A percentile compares a stretch with the other conserved stretches of the same genome.
These are phyloP conservation scores for Rotaria macrura DNA, from an alignment of 2,888 invertebrate species.

Conservation along the genomic window DNA sequence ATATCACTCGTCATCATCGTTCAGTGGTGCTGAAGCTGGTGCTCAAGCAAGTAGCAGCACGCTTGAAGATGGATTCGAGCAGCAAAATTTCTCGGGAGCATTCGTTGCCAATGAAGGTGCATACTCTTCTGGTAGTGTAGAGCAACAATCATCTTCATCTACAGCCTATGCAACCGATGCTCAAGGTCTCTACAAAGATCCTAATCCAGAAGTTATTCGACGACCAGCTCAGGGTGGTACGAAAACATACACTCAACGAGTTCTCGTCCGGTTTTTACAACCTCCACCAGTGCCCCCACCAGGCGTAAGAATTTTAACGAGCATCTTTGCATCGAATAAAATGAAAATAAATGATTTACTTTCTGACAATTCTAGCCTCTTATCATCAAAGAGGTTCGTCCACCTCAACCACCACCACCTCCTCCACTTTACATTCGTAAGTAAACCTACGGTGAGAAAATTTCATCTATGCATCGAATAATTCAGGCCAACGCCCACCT, in stretches of 20 bases:
- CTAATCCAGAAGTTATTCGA: background rate
- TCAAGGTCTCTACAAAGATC: background rate
- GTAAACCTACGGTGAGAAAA: background rate
- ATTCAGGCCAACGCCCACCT: constrained; percentile 24
- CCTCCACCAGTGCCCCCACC: background rate
- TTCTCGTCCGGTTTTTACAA: background rate
- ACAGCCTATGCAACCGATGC: background rate
- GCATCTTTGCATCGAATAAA: too few relatives aligned
- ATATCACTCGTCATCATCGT: background rate
- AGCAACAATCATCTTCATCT: background rate
- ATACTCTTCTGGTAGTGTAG: background rate
- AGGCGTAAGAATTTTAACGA: background rate
- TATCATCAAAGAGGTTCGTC: constrained; percentile 6
- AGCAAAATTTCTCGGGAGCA: background rate
- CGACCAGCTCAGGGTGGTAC: background rate
- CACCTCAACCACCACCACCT: constrained; percentile 15
- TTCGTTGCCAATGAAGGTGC: background rate
- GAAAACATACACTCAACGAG: background rate
- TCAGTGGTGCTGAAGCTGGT: background rate
- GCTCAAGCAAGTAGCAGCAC: background rate
- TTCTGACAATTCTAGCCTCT: background rate
- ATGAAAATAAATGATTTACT: too few relatives aligned
- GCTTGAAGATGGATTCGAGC: background rate
- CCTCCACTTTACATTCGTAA: constrained; percentile 4
- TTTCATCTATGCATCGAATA: background rate